Evolutionary conservation across 2,113 vertebrate species (phyloP), one percentile per base, ranked within the genome.

Genomic region (Uria aalge): DNA sequence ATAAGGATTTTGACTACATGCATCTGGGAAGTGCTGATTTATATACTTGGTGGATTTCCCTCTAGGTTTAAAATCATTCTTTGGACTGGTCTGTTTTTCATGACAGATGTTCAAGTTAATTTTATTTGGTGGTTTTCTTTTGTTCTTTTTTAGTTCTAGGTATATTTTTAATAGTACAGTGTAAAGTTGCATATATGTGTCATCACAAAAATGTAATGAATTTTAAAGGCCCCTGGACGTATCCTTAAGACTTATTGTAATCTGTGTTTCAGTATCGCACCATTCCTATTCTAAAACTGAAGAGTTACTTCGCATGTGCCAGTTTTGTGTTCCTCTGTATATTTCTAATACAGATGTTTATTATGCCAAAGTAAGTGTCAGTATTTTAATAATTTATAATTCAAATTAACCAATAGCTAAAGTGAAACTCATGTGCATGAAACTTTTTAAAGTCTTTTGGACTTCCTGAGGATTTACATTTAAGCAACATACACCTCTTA

Each of bases 301-400:
- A 98, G 92, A 98, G 99, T 90, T 99, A 99, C 95, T 99, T 99
- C 0, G 98, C 78, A 8, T 99, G 99, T 67, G 99, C 99, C 84
- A 84, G 98, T 68, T 96, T 99, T 45, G 98, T 99, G 94, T 99
- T 99, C 94, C 15, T 99, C 88, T 99, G 99, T 88, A 99, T 99
- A 97, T 99, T 99, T 95, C 74, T 99, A 56, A 93, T 99, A 92
- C 99, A 99, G 68, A 96, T 99, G 96, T 95, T 99, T 36, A 98
- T 99, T 81, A 98, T 99, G 93, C 96, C 97, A 76, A 90, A 98
- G 99, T 99, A 95, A 97, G 98, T 96, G 27, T 38, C 68, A n/a
- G 2, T 53, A 16, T 75, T 94, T 66, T 78, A 72, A 45, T 81
- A 29, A 52, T 34, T 67, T 57, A 9, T n/a, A 29, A 38, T 73